Conservation (phyloP, 37 sponge, comb jelly and placozoan genomes). For the Cladorhizidae sp. region DNA sequence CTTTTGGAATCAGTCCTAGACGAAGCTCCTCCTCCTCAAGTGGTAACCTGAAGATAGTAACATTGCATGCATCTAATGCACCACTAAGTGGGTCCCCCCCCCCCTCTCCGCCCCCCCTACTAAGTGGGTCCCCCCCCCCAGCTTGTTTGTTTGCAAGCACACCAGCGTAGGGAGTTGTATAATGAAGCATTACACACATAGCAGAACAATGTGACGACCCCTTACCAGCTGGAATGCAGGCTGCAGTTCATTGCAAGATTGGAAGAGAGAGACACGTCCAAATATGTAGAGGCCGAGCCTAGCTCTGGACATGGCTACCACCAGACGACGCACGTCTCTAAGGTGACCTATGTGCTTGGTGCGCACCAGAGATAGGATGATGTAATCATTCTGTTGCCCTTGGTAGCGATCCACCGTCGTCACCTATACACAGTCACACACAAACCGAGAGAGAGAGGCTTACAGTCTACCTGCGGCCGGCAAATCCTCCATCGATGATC, state of each 20-base stretch:
- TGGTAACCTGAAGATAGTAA: too few species aligned
- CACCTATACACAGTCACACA: conserved; percentile 60
- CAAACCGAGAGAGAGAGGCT: not conserved
- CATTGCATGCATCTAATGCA: too few species aligned
- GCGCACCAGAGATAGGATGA: conserved; percentile 96
- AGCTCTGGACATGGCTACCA: conserved; percentile 99
- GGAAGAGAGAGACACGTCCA: conserved; percentile 88
- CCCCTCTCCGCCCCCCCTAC: too few species aligned
- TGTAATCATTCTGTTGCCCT: conserved; percentile 99
- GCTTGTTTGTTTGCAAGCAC: too few species aligned
- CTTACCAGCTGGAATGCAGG: conserved; percentile 94
- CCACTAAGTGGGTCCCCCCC: too few species aligned
- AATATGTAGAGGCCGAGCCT: conserved; percentile 95
- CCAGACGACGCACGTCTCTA: conserved; percentile 93
- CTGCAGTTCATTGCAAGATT: conserved; percentile 88
- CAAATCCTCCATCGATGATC: too few species aligned
- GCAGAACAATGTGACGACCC: not conserved
- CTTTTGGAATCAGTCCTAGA: too few species aligned
- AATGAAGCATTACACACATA: not conserved
- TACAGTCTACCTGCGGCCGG: not conserved
- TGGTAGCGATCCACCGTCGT: conserved; percentile 99
- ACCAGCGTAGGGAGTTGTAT: too few species aligned
- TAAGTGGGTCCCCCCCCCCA: too few species aligned
- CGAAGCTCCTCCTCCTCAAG: too few species aligned
- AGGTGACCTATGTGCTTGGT: conserved; percentile 94